Evolutionary conservation across 1,140 invertebrate species (phyloP).

Genomic region (Thaumatotibia leucotreta): DNA sequence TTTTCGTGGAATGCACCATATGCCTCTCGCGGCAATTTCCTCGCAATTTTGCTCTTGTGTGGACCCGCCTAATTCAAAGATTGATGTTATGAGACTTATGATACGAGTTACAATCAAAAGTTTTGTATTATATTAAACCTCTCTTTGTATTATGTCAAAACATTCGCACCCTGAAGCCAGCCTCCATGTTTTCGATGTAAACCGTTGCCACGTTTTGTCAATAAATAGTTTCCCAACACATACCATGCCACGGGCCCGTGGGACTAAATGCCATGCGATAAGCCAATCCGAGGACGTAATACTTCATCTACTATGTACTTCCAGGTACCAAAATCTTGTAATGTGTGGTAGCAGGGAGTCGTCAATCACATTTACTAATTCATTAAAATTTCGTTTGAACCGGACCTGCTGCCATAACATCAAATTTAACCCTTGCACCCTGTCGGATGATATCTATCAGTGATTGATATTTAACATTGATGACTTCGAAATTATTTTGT

Average conservation of each 20-base stretch:
- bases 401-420: slow-evolving; percentile 47
- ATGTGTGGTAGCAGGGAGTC: slow-evolving; percentile 50
- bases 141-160: no score
- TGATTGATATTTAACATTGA: slow-evolving; percentile 35
- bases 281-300: slow-evolving; percentile 55
- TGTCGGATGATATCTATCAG: slow-evolving; percentile 35
- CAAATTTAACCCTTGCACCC: slow-evolving; percentile 44
- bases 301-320: slow-evolving; percentile 64
- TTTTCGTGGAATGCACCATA: no score
- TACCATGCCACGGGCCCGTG: slow-evolving; percentile 31
- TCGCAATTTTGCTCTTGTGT: no score
- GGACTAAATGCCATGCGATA: slow-evolving; percentile 39
- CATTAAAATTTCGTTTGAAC: slow-evolving; percentile 12
- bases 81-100: no score
- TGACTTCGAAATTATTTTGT: no score
- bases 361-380: not conserved
- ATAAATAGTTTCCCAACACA: slow-evolving; percentile 26
- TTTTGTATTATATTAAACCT: no score
- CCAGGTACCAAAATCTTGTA: slow-evolving; percentile 56
- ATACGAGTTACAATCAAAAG: no score
- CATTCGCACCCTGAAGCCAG: not conserved
- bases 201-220: slow-evolving; percentile 11
- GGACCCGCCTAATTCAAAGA: no score
- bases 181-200: not conserved
- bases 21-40: no score